Conservation (phyloP, 2,888 invertebrate genomes). For the Scotopteryx bipunctaria region DNA sequence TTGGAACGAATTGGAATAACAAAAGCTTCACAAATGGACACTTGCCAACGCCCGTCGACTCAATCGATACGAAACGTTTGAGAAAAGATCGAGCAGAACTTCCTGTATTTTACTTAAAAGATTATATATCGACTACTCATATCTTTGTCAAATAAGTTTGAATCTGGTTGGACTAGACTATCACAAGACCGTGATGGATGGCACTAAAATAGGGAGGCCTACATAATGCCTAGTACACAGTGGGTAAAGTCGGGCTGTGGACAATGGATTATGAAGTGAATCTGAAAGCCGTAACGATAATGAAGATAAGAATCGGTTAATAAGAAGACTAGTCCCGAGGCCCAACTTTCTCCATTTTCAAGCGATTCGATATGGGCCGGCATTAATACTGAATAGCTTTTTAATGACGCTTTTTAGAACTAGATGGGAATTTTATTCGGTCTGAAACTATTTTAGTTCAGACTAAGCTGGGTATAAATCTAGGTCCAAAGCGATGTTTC, state of each 20-base stretch:
- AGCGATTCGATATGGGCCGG: slow-evolving; percentile 33
- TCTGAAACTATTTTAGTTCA: slow-evolving; percentile 12
- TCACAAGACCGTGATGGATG: no score
- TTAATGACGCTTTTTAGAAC: slow-evolving; percentile 40
- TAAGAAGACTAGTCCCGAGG: not conserved
- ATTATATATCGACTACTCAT: no score
- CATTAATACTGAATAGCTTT: slow-evolving; percentile 40
- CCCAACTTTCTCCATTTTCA: slow-evolving; percentile 37
- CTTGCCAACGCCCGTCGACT: slow-evolving; percentile 53
- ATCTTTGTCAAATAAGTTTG: no score
- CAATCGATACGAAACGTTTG: slow-evolving; percentile 55
- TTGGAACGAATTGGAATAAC: slow-evolving; percentile 56
- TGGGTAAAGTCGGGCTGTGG: no score
- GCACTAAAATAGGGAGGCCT: no score
- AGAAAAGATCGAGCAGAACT: slow-evolving; percentile 45
- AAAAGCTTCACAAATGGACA: slow-evolving; percentile 61
- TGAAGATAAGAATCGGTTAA: not conserved
- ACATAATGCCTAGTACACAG: no score
- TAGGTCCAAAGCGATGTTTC: slow-evolving; percentile 21
- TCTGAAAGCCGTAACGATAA: no score
- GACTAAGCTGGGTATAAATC: slow-evolving; percentile 17
- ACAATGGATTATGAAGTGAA: no score
- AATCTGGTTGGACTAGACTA: no score
- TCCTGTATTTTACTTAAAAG: not conserved
- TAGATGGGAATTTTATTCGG: slow-evolving; percentile 27